Base-by-base conservation (phyloP, 2,888 invertebrate species). In the Dasysyrphus albostriatus region DNA sequence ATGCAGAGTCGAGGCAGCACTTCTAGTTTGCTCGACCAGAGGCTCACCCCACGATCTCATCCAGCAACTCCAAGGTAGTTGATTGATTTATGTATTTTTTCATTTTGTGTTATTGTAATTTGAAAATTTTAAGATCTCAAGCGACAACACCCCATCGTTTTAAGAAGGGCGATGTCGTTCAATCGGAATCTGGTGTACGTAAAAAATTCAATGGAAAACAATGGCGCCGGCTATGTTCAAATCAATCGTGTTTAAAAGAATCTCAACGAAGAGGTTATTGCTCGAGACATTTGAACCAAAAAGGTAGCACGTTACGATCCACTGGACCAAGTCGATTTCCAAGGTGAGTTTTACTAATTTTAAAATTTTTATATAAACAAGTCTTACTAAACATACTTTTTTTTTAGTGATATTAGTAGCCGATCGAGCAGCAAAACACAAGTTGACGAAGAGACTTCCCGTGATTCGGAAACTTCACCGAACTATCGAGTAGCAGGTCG, bases 151-250 rank as follows among this genome's bases (percentile, higher is more conserved):
- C 98, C 92, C 98, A 98, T 93, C 98, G 98, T 93, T 98, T 98
- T 93, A 98, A 98, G 93, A 99, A 99, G 93, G 99, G 99, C 89
- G 99, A 99, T 93, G 97, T 99, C 89, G 93, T 93, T 85, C 92
- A 92, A 89, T 93, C 93, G 73, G 93, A 93, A 89, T 92, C 93
- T 84, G 99, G 99, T 88, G 98, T 99, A 90, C 94, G 99, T 14
- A 99, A 99, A 94, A 99, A 99, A 94, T 99, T 98, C 93, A 99
- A 99, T 94, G 99, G 99, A 47, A 99, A 99, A 93, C 99, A 99
- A 93, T 99, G 99, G 99, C 95, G 99, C 88, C 94, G 99, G 90
- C 94, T 99, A 88, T 99, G 99, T 93, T 98, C 98, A 82, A 97
- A 97, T 92, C 97, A 98, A 90, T 97, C 97, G 76, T 99, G 99